A percentile compares a stretch with the other conserved stretches of the same genome.
Conservation (phyloP, 2,888 invertebrate species). For the Calameuta filiformis region DNA sequence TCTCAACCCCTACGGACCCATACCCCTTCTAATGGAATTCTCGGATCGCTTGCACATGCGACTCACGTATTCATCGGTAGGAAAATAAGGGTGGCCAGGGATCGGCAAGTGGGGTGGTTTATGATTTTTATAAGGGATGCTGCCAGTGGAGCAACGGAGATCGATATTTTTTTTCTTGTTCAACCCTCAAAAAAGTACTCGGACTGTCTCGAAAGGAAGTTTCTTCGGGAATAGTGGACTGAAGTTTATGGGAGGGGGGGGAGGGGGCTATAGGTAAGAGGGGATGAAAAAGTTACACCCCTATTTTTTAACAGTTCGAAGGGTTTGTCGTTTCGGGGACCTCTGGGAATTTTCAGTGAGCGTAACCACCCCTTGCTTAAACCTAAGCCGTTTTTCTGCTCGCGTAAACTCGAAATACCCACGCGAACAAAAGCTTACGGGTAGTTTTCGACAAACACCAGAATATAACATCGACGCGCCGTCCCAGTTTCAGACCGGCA, state of each 20-base stretch:
- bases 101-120: background rate
- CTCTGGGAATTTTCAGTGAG: background rate
- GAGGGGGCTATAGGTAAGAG: background rate
- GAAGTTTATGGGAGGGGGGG: background rate
- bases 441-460: background rate
- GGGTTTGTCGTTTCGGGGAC: background rate
- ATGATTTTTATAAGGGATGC: background rate
- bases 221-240: background rate
- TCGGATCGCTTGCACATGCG: background rate
- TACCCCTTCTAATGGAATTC: background rate
- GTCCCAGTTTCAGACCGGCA: background rate
- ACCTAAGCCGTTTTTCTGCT: background rate
- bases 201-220: background rate
- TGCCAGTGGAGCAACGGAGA: background rate
- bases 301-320: background rate
- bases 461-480: background rate
- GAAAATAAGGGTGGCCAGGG: background rate
- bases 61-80: background rate
- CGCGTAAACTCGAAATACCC: background rate
- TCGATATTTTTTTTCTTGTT: background rate
- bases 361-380: background rate
- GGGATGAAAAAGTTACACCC: background rate
- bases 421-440: background rate
- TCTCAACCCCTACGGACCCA: background rate
- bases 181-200: background rate